Percentiles rank a stretch among this genome's conserved stretches.
Conservation (phyloP, 1,140 invertebrate species). For the Nautilus pompilius region DNA sequence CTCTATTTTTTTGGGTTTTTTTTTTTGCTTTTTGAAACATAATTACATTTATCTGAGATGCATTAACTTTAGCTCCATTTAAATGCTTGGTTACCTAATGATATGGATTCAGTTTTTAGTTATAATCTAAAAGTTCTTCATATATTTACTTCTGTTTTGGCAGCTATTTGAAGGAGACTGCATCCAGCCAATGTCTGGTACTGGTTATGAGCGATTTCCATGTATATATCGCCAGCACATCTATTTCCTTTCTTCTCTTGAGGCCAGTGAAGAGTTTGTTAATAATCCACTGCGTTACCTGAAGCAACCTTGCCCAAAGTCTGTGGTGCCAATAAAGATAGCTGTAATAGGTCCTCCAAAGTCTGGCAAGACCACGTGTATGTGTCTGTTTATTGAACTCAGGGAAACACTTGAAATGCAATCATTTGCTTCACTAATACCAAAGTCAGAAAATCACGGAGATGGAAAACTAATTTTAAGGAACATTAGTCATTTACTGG, state of each 20-base stretch:
- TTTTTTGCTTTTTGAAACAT: too few relatives aligned
- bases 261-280: constrained; percentile 43
- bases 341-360: constrained; percentile 56
- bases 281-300: constrained; percentile 50
- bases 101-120: too few relatives aligned
- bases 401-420: too few relatives aligned
- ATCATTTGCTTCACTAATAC: too few relatives aligned
- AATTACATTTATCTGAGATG: too few relatives aligned
- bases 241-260: constrained; percentile 47
- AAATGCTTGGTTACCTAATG: too few relatives aligned
- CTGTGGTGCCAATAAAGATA: constrained; percentile 52
- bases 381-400: constrained; percentile 18
- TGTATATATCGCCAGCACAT: constrained; percentile 51
- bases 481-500: too few relatives aligned
- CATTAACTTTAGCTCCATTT: too few relatives aligned
- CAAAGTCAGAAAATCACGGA: too few relatives aligned
- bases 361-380: constrained; percentile 55
- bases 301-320: constrained; percentile 47
- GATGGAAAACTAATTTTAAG: too few relatives aligned
- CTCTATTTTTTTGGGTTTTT: too few relatives aligned
- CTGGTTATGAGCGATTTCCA: constrained; percentile 41
- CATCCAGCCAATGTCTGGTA: constrained; percentile 51
- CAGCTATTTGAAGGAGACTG: constrained; percentile 49
- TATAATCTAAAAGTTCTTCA: too few relatives aligned
- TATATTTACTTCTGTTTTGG: constrained; percentile 9